Evolutionary conservation across 2,888 invertebrate species (phyloP).

Genomic region (Dilophus febrilis): DNA sequence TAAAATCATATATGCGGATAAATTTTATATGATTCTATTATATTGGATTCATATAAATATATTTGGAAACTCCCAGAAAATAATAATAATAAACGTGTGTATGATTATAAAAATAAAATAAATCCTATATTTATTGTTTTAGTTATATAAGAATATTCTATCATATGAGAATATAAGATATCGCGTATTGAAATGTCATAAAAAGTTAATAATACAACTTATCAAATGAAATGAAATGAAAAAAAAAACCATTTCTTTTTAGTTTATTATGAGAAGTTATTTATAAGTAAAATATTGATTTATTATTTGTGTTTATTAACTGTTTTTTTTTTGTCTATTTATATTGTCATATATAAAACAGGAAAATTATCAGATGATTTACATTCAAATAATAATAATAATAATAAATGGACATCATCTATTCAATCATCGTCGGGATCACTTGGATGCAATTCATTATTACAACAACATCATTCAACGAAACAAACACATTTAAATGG

Average conservation of each 20-base stretch:
- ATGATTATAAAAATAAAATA: no score
- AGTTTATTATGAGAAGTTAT: no score
- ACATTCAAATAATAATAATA: conserved; percentile 13
- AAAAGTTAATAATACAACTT: conserved; percentile 6
- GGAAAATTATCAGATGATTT: conserved; percentile 12
- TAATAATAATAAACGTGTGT: no score
- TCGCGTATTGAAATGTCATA: conserved; percentile 5
- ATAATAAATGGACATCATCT: conserved; percentile 12
- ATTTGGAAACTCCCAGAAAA: conserved; percentile 1
- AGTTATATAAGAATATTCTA: not conserved
- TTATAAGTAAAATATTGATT: no score
- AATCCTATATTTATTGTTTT: no score
- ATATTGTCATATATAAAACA: conserved; percentile 5
- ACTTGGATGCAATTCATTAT: conserved; percentile 9
- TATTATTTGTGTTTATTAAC: no score
- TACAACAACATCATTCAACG: conserved; percentile 8
- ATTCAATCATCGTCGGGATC: not conserved
- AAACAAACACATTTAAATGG: conserved; percentile 4
- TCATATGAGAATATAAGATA: no score
- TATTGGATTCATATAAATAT: not conserved
- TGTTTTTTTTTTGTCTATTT: no score
- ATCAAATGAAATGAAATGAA: no score
- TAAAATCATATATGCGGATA: no score
- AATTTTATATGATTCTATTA: not conserved
- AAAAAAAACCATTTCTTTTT: no score